Evolutionary conservation across 2,888 invertebrate genomes (phyloP).

Genomic region (Synergus japonicus): DNA sequence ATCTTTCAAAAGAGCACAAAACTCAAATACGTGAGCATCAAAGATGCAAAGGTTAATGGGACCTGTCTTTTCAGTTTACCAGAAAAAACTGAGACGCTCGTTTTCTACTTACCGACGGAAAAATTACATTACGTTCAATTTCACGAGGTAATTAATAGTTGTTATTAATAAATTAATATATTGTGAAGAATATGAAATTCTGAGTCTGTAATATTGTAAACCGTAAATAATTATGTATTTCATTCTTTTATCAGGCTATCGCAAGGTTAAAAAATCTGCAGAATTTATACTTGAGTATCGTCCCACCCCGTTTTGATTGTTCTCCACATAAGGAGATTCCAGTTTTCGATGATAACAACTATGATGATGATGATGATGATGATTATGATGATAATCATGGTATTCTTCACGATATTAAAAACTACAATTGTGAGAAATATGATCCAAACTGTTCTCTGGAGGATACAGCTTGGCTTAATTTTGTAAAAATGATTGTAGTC

Average conservation of each 20-base stretch:
- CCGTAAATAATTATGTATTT: neutral
- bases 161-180: neutral
- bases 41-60: neutral
- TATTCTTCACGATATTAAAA: too few relatives aligned
- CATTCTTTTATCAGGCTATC: neutral
- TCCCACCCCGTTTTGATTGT: too few relatives aligned
- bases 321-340: too few relatives aligned
- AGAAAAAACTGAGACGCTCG: neutral
- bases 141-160: neutral
- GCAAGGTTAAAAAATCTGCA: constrained; percentile 12
- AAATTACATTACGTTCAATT: neutral
- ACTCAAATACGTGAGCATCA: neutral
- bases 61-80: neutral
- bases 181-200: too few relatives aligned
- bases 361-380: neutral
- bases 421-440: too few relatives aligned
- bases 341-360: too few relatives aligned
- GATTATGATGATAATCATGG: too few relatives aligned
- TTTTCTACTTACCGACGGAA: neutral
- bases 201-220: neutral
- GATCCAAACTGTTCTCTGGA: too few relatives aligned
- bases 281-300: constrained; percentile 25
- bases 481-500: too few relatives aligned
- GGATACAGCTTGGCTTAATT: too few relatives aligned
- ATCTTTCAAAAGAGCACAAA: neutral